Conservation (phyloP, 2,888 invertebrate genomes). For the Mythimna pallens region DNA sequence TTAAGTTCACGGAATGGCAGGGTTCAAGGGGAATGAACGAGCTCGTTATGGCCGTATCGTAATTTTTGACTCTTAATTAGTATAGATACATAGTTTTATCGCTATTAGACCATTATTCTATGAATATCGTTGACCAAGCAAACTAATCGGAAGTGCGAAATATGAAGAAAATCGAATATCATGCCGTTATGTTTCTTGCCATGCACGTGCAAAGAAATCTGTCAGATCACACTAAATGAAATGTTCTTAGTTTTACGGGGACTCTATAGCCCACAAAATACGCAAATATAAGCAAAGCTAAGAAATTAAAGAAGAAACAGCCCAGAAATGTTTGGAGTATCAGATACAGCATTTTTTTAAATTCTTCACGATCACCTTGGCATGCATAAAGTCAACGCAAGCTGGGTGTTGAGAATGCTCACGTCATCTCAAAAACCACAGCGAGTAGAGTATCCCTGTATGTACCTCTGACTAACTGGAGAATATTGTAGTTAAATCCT, state of each 20-base stretch:
- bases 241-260: neutral
- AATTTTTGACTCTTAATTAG: neutral
- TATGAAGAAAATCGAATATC: neutral
- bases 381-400: too few relatives aligned
- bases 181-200: neutral
- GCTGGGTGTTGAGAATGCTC: neutral
- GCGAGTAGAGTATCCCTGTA: neutral
- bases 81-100: neutral
- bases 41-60: neutral
- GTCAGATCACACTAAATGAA: neutral
- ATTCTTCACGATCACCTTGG: neutral
- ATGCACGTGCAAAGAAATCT: neutral
- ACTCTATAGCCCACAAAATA: neutral
- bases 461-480: neutral
- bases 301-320: neutral
- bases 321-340: neutral
- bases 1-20: neutral
- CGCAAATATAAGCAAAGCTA: neutral
- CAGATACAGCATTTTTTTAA: neutral
- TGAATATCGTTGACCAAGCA: neutral
- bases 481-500: neutral
- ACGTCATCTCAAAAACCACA: neutral
- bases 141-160: neutral
- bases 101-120: neutral
- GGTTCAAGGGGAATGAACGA: neutral